Conservation (phyloP, 1,140 invertebrate species). For the Camponotus floridanus region DNA sequence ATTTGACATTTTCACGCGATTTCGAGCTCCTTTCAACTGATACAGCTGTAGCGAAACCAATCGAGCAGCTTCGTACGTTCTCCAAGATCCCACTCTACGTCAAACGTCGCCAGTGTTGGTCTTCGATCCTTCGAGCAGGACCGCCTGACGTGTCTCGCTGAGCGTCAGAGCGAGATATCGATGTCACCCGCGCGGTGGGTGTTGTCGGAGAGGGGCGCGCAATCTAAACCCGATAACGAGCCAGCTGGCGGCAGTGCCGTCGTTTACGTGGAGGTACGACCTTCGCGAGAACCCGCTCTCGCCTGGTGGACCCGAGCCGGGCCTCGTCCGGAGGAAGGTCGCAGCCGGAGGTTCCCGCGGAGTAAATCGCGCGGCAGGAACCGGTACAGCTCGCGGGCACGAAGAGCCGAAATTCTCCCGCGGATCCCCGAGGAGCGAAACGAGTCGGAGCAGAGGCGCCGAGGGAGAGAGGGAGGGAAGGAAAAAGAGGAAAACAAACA, state of each 20-base stretch:
- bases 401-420: background rate
- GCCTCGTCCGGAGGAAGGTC: background rate
- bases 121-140: slow-evolving; percentile 52
- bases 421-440: background rate
- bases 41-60: background rate
- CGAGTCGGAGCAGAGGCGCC: background rate
- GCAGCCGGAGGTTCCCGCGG: background rate
- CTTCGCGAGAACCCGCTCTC: slow-evolving; percentile 54
- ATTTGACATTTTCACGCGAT: background rate
- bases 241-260: slow-evolving; percentile 76
- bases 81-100: slow-evolving; percentile 7
- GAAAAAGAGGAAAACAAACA: slow-evolving; percentile 66
- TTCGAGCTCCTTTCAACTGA: background rate
- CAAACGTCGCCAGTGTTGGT: slow-evolving; percentile 19
- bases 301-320: slow-evolving; percentile 14
- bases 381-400: background rate
- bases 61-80: slow-evolving; percentile 21
- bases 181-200: slow-evolving; percentile 42
- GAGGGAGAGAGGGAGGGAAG: background rate
- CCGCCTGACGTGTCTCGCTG: background rate
- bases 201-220: slow-evolving; percentile 66
- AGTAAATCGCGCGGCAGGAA: slow-evolving; percentile 5
- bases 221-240: slow-evolving; percentile 77
- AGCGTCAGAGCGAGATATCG: slow-evolving; percentile 22
- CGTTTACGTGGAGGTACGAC: slow-evolving; percentile 72